phyloP scores from a whole-genome alignment of 2,888 invertebrate genomes.

The Teleogryllus oceanicus region DNA sequence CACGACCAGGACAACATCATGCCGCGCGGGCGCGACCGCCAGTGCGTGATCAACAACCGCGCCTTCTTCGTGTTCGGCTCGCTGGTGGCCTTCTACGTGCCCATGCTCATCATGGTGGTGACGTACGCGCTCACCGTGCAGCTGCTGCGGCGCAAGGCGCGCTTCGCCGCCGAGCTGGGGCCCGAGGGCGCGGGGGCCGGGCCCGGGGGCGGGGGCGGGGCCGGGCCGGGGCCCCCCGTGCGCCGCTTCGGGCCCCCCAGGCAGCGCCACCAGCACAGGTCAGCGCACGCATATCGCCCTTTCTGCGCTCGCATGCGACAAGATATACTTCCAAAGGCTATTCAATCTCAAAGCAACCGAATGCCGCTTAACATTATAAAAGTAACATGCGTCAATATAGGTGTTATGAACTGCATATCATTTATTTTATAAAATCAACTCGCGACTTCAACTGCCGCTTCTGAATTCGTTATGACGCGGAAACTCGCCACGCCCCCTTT shows the following conservation, averaged over 20 bases:
- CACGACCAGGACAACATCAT: conserved; percentile 75
- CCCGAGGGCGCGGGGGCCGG: conserved; percentile 62
- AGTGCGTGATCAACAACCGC: conserved; percentile 79
- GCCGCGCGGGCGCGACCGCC: conserved; percentile 59
- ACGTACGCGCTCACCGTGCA: conserved; percentile 88
- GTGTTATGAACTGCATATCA: no score
- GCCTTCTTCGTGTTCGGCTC: conserved; percentile 89
- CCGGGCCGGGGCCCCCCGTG: conserved; percentile 43
- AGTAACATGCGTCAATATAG: no score
- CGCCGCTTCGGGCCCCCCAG: conserved; percentile 33
- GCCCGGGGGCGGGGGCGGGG: conserved; percentile 45
- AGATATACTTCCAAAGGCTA: no score
- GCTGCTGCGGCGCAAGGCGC: conserved; percentile 74
- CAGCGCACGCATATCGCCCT: not conserved
- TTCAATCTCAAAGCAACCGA: no score
- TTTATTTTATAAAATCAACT: no score
- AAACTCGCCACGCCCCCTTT: no score
- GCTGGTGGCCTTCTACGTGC: conserved; percentile 89
- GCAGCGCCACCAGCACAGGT: conserved; percentile 40
- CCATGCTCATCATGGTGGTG: conserved; percentile 91
- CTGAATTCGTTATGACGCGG: no score
- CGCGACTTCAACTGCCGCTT: no score
- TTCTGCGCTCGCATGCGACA: no score
- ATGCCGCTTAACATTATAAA: no score
- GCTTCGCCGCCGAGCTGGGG: conserved; percentile 52